phyloP scores from a whole-genome alignment of 2,888 invertebrate species.

The Liodrosophila aerea region DNA sequence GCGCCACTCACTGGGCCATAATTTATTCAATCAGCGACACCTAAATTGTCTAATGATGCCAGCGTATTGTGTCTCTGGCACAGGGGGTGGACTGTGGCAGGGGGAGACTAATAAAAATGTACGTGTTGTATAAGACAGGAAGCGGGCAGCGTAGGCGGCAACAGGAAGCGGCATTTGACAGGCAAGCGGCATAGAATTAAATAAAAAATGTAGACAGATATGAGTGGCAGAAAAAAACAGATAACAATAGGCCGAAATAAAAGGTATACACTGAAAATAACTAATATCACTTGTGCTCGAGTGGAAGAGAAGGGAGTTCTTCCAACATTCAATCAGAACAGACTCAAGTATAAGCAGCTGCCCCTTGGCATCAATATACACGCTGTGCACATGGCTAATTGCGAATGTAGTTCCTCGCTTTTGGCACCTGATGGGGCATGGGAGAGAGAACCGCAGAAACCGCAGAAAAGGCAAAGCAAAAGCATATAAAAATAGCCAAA shows the following conservation, averaged over 20 bases:
- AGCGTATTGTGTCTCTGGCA: constrained; percentile 62
- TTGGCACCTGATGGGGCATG: constrained; percentile 76
- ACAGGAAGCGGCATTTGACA: constrained; percentile 74
- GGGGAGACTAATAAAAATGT: constrained; percentile 65
- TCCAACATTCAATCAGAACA: neutral
- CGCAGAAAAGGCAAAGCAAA: constrained; percentile 26
- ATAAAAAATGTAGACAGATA: constrained; percentile 36
- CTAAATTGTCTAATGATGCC: constrained; percentile 78
- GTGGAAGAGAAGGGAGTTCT: no score
- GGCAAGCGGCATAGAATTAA: constrained; percentile 61
- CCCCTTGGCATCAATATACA: constrained; percentile 42
- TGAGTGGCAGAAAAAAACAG: constrained; percentile 2
- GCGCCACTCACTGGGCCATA: constrained; percentile 69
- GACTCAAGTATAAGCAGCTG: constrained; percentile 33
- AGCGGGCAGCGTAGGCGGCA: constrained; percentile 17
- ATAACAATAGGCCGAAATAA: constrained; percentile 21
- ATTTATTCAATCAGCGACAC: constrained; percentile 72
- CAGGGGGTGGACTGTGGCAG: neutral
- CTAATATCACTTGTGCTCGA: neutral
- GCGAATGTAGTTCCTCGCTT: constrained; percentile 72
- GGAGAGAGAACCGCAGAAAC: constrained; percentile 34
- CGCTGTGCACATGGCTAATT: constrained; percentile 68
- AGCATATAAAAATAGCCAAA: constrained; percentile 43
- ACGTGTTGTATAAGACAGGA: constrained; percentile 57
- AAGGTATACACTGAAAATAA: neutral